Evolutionary conservation across 2,113 vertebrate genomes (phyloP).

Genomic region (Daphoenositta chrysoptera): DNA sequence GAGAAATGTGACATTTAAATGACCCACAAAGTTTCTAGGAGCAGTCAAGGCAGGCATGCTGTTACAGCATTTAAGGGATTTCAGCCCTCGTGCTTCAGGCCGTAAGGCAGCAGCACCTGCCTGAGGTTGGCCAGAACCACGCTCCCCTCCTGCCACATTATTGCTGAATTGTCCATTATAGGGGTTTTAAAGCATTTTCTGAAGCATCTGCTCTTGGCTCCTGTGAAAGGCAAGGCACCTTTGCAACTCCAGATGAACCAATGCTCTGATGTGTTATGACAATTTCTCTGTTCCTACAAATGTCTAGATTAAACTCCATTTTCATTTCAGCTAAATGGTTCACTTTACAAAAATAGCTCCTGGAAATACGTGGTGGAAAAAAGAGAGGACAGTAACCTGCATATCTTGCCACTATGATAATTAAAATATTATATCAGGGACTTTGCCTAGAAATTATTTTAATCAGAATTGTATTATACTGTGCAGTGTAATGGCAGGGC

Average conservation of each 20-base stretch:
- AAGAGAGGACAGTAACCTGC: neutral
- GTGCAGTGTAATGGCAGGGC: neutral
- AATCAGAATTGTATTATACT: neutral
- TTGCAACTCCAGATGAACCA: neutral
- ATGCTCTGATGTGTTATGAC: neutral
- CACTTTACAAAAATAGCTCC: neutral
- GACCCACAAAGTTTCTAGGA: neutral
- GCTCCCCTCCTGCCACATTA: accelerated
- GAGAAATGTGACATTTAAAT: neutral
- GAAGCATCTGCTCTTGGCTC: conserved; percentile 16
- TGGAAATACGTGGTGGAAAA: neutral
- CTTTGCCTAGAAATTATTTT: neutral
- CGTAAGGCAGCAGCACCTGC: neutral
- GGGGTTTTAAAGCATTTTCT: neutral
- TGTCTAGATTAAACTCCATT: neutral
- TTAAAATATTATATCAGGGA: neutral
- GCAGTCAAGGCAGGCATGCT: neutral
- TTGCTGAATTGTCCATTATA: neutral
- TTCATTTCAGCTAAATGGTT: neutral
- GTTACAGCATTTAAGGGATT: neutral
- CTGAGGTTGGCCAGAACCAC: neutral
- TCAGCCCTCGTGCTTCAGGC: neutral
- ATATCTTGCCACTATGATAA: neutral
- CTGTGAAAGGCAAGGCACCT: neutral
- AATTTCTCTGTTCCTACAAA: neutral